Percentiles rank a stretch among this genome's conserved stretches.
These are phyloP conservation scores for Salpingus planirostris DNA, from an alignment of 2,888 invertebrate species.

Conservation along the genomic window DNA sequence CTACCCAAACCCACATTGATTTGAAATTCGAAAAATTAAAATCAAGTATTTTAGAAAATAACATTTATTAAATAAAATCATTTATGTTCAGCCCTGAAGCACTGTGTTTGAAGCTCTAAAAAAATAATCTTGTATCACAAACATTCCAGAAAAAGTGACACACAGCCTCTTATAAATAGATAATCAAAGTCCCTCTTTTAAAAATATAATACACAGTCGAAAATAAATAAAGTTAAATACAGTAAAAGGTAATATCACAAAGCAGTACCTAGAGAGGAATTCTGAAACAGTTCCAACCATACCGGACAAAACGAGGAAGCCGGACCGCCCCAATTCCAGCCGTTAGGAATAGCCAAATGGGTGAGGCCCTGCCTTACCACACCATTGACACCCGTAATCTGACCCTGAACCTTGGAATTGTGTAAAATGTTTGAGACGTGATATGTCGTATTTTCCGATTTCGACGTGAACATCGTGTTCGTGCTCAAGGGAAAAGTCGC, in stretches of 20 bases:
- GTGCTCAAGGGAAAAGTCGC: slow-evolving; percentile 28
- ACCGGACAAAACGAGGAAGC: slow-evolving; percentile 67
- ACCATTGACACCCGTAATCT: slow-evolving; percentile 49
- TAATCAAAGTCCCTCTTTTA: neutral
- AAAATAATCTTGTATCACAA: slow-evolving; percentile 12
- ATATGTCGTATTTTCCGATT: slow-evolving; percentile 6
- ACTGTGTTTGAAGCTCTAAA: slow-evolving; percentile 8
- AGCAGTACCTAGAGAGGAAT: slow-evolving; percentile 24
- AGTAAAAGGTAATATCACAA: slow-evolving; percentile 33
- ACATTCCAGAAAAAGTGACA: slow-evolving; percentile 7
- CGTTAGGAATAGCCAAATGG: slow-evolving; percentile 72
- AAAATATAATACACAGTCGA: slow-evolving; percentile 15
- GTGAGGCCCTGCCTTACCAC: slow-evolving; percentile 62
- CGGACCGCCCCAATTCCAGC: slow-evolving; percentile 76
- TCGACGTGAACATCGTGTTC: slow-evolving; percentile 21
- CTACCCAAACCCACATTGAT: too few species aligned
- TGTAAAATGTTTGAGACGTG: slow-evolving; percentile 24
- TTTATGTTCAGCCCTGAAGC: too few species aligned
- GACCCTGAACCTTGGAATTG: slow-evolving; percentile 25
- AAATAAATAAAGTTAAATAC: slow-evolving; percentile 21
- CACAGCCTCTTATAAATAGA: slow-evolving; percentile 13
- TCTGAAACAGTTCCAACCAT: slow-evolving; percentile 59
- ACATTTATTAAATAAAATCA: too few species aligned
- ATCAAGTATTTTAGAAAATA: too few species aligned
- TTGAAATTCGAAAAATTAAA: too few species aligned